A percentile compares a stretch with the other conserved stretches of the same genome.
phyloP scores from a whole-genome alignment of 2,797 vertebrate genomes.

The Falco columbarius region DNA sequence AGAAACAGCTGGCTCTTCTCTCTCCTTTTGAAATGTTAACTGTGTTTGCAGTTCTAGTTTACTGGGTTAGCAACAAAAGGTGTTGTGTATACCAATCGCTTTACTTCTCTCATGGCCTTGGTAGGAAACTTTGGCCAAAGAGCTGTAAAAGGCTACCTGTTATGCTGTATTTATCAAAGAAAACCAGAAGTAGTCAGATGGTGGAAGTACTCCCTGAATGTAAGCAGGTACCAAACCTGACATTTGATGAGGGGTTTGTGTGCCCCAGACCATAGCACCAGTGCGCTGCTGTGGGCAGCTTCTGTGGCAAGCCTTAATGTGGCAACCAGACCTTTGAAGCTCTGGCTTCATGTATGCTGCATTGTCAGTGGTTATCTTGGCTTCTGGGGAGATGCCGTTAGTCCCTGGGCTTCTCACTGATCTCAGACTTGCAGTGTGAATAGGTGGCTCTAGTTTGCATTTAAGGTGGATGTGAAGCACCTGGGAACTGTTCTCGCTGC shows the following conservation, averaged over 20 bases:
- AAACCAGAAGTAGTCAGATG: not conserved
- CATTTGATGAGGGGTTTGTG: not conserved
- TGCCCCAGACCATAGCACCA: not conserved
- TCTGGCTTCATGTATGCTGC: not conserved
- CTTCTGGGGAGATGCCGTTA: not conserved
- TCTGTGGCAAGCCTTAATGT: not conserved
- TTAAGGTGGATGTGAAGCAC: not conserved
- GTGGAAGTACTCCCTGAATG: not conserved
- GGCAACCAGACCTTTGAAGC: not conserved
- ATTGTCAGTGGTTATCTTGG: not conserved
- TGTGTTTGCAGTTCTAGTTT: conserved; percentile 6
- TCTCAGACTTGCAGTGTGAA: not conserved
- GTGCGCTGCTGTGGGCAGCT: not conserved
- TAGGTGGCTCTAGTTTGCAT: not conserved
- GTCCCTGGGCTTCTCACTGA: not conserved
- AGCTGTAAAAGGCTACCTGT: not conserved
- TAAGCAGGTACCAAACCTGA: not conserved
- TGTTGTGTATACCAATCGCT: not conserved
- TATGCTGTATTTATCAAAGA: not conserved
- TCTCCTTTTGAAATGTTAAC: not conserved
- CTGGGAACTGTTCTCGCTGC: not conserved
- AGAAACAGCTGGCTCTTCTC: conserved; percentile 31
- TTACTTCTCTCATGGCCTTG: not conserved
- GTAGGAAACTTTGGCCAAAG: not conserved
- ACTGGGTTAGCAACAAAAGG: not conserved